Percentiles rank a stretch among this genome's conserved stretches.
Conservation (phyloP, 2,113 vertebrate genomes). For the Amphiprion percula region DNA sequence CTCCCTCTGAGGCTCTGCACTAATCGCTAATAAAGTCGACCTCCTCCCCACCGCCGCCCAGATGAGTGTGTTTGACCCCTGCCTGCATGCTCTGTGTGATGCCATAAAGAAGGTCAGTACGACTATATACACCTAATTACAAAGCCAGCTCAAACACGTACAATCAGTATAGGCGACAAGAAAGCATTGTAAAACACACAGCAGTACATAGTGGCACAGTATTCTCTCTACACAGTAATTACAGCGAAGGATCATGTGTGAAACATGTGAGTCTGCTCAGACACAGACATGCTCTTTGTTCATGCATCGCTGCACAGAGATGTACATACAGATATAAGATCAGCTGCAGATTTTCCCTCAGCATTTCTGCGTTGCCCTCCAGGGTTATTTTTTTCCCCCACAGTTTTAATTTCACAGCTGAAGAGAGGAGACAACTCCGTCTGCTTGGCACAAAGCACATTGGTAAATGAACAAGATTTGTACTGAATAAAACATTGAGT, state of each 20-base stretch:
- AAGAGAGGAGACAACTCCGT: conserved; percentile 58
- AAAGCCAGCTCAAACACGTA: conserved; percentile 21
- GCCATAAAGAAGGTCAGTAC: conserved; percentile 60
- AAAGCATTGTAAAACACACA: conserved; percentile 4
- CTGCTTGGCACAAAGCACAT: conserved; percentile 51
- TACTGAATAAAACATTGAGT: conserved; percentile 70
- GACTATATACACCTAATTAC: conserved; percentile 26
- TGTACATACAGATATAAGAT: conserved; percentile 33
- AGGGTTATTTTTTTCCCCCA: neutral
- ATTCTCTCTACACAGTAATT: conserved; percentile 13
- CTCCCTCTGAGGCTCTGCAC: conserved; percentile 50
- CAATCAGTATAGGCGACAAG: conserved; percentile 4
- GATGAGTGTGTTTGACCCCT: conserved; percentile 65
- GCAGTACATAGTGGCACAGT: conserved; percentile 10
- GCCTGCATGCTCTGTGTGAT: conserved; percentile 44
- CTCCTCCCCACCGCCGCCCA: conserved; percentile 25
- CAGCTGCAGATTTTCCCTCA: conserved; percentile 29
- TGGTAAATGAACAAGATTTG: conserved; percentile 65
- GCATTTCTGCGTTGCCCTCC: neutral
- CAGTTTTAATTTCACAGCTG: conserved; percentile 65
- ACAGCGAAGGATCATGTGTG: conserved; percentile 5
- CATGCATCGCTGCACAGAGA: conserved; percentile 39
- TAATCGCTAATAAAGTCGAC: conserved; percentile 72
- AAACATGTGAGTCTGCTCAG: conserved; percentile 7
- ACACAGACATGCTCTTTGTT: conserved; percentile 26